These are phyloP conservation scores for Catocala fraxini DNA, from an alignment of 2,888 invertebrate genomes.

Conservation along the genomic window DNA sequence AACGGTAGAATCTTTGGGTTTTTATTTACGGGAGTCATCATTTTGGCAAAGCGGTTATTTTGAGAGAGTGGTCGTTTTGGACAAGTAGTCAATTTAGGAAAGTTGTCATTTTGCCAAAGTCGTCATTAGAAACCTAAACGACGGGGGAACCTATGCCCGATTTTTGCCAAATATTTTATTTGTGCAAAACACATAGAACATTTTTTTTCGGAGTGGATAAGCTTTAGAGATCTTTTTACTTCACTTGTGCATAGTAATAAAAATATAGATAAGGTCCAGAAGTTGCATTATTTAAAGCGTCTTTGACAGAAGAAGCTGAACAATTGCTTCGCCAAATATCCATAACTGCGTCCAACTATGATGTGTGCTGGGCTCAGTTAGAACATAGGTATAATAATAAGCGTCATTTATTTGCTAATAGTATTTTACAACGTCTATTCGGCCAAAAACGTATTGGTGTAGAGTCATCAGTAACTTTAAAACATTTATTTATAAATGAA, in stretches of 20 bases:
- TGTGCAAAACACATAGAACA: no score
- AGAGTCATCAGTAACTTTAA: neutral
- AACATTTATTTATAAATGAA: no score
- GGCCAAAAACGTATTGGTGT: neutral
- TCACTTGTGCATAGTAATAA: slow-evolving; percentile 11
- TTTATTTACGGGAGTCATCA: no score
- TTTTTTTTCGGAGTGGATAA: slow-evolving; percentile 10
- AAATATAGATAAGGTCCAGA: slow-evolving; percentile 6
- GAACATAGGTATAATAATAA: slow-evolving; percentile 15
- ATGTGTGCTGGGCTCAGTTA: slow-evolving; percentile 12
- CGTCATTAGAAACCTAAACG: no score
- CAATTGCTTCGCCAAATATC: slow-evolving; percentile 31
- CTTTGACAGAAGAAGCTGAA: slow-evolving; percentile 14
- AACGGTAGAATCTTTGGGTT: no score
- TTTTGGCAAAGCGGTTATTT: no score
- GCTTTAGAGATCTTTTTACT: slow-evolving; percentile 10
- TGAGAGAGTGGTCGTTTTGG: no score
- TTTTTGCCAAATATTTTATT: no score
- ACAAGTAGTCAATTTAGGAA: no score
- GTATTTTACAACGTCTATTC: neutral
- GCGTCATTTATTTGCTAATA: neutral
- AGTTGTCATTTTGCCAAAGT: no score
- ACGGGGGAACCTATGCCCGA: no score
- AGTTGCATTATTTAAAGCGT: slow-evolving; percentile 12
- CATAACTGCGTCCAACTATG: slow-evolving; percentile 28